A percentile compares a stretch with the other conserved stretches of the same genome.
Conservation (phyloP, 2,888 invertebrate species). For the Lysandra coridon region DNA sequence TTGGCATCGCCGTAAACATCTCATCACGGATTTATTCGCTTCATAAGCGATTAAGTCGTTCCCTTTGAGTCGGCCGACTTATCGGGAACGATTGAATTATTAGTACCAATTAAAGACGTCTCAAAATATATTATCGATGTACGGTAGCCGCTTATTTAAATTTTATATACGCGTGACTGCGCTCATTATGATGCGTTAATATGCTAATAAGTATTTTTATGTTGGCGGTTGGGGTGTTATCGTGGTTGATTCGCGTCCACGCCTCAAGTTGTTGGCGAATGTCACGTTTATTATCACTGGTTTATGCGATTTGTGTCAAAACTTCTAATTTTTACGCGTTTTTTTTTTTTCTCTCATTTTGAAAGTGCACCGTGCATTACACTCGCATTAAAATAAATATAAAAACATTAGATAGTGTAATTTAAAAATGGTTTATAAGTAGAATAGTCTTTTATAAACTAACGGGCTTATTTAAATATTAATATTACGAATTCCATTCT, state of each 20-base stretch:
- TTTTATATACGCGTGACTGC: conserved; percentile 74
- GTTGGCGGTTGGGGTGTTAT: conserved; percentile 16
- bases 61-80: conserved; percentile 59
- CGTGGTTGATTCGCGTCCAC: conserved; percentile 12
- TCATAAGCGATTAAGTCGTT: conserved; percentile 66
- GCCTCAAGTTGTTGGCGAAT: not conserved
- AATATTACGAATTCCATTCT: conserved; percentile 8
- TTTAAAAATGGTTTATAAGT: not conserved
- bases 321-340: not conserved
- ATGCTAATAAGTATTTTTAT: conserved; percentile 53
- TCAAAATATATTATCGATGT: conserved; percentile 76
- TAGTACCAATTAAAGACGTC: conserved; percentile 71
- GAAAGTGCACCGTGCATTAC: not conserved
- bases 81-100: conserved; percentile 73
- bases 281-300: not conserved
- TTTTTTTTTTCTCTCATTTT: not conserved
- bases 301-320: not conserved
- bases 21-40: conserved; percentile 56
- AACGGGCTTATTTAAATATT: not conserved
- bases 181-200: conserved; percentile 62
- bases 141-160: conserved; percentile 77
- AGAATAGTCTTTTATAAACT: not conserved
- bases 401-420: not conserved
- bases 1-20: conserved; percentile 53
- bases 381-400: not conserved